Base-by-base conservation (phyloP, 2,888 invertebrate species). In the Dasysyrphus albostriatus region DNA sequence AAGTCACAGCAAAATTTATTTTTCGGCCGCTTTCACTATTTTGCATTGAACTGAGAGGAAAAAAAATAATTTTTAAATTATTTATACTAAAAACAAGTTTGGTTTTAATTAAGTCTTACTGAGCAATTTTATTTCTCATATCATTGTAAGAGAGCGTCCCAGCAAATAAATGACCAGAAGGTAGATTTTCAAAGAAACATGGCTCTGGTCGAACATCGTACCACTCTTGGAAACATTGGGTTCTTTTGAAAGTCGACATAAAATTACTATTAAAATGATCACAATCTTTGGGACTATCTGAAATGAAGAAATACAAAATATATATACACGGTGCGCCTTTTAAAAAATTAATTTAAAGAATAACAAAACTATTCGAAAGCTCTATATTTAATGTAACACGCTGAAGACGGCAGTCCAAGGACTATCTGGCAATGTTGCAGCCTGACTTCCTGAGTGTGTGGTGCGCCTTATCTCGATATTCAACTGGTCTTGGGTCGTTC, bases 71-170 rank as follows among this genome's bases (percentile, higher is more conserved):
- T 63, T n/a, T 0, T 70, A n/a, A 49, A 75, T n/a, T 58, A 24
- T n/a, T 14, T 10, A 63, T 5, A 32, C 8, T 49, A 49, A 61
- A n/a, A 37, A 1, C 0, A 9, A 59, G 6, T 32, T 70, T 2
- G 3, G 6, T 32, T 44, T 14, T 12, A 24, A 0, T 49, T 9
- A 16, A 94, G 29, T 63, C 96, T 95, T 94, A 98, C 98, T 98
- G 98, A n/a, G 98, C 95, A 88, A 98, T 94, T 90, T 97, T 95
- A 5, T 98, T 93, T 92, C 97, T 98, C 96, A 99, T 98, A 93
- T 99, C 99, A 69, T 97, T 95, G 24, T 99, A 97, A 16, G 98
- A 98, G 12, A 99, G 93, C 89, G 98, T 98, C 0, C 99, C 99
- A 69, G 98, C 96, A 93, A 97, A 98, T 0, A 98, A 98, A 94